Conservation (phyloP, 2,888 invertebrate species). For the Ichneumoninae sp. region DNA sequence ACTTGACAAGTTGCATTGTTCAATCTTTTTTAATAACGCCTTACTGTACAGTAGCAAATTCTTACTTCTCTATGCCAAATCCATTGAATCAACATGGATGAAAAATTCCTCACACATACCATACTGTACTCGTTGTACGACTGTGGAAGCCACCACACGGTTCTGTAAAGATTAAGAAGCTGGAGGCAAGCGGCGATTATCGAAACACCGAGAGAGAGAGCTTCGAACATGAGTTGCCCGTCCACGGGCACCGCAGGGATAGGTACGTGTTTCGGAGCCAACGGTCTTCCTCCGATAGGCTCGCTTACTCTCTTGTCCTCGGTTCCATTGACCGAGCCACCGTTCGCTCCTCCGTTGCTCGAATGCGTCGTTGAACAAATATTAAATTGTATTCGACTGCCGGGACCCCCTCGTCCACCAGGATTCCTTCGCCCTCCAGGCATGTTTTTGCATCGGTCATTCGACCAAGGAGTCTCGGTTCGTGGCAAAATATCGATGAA, state of each 20-base stretch:
- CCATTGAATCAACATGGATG: neutral
- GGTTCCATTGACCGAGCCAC: conserved; percentile 39
- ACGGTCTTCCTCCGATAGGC: conserved; percentile 81
- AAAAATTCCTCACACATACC: conserved; percentile 86
- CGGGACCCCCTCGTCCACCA: conserved; percentile 75
- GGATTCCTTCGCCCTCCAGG: conserved; percentile 81
- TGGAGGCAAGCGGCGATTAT: conserved; percentile 93
- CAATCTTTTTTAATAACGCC: neutral
- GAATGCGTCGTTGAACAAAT: conserved; percentile 51
- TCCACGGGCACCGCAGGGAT: conserved; percentile 92
- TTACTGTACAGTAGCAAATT: neutral
- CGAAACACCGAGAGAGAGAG: conserved; percentile 92
- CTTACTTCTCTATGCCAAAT: neutral
- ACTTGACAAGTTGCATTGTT: neutral
- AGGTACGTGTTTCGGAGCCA: conserved; percentile 92
- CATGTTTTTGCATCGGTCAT: conserved; percentile 84
- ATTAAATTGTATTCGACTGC: conserved; percentile 83
- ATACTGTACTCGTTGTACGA: conserved; percentile 95
- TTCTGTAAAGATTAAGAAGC: conserved; percentile 97
- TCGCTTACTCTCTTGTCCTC: conserved; percentile 80
- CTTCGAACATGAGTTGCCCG: conserved; percentile 93
- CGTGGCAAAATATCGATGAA: neutral
- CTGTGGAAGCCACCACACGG: conserved; percentile 98
- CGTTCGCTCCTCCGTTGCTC: conserved; percentile 56
- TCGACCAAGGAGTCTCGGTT: conserved; percentile 79